Evolutionary conservation across 2,888 invertebrate genomes (phyloP).

Genomic region (Drosophila trichaetosa): DNA sequence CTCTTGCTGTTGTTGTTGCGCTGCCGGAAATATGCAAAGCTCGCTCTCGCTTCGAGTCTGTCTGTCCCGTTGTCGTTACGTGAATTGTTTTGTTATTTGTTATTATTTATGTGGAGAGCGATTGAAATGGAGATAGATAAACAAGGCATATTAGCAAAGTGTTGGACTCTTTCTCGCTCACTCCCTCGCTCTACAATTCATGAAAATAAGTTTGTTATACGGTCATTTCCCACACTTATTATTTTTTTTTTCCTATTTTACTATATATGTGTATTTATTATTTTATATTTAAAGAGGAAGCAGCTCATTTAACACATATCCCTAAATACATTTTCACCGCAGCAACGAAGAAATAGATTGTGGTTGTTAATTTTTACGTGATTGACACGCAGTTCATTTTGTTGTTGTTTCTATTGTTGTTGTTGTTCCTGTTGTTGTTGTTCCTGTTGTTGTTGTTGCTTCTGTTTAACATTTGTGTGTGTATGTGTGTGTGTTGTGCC

Average conservation of each 20-base stretch:
- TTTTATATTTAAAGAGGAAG: constrained; percentile 70
- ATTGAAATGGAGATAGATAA: constrained; percentile 43
- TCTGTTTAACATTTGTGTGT: constrained; percentile 13
- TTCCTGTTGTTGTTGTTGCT: not conserved
- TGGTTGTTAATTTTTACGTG: constrained; percentile 29
- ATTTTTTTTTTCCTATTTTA: not conserved
- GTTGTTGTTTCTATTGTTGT: not conserved
- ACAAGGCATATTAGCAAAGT: constrained; percentile 47
- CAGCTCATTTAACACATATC: constrained; percentile 62
- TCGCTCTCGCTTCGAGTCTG: constrained; percentile 25
- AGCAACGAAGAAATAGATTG: constrained; percentile 19
- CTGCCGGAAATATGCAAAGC: constrained; percentile 77
- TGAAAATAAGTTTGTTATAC: constrained; percentile 7
- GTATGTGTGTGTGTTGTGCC: constrained; percentile 7
- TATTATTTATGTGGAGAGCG: constrained; percentile 47
- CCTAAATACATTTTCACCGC: constrained; percentile 38
- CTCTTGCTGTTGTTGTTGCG: constrained; percentile 22
- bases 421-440: not conserved
- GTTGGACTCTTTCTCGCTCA: constrained; percentile 10
- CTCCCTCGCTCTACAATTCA: constrained; percentile 8
- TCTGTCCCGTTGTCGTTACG: constrained; percentile 50
- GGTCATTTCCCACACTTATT: constrained; percentile 31
- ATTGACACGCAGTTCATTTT: constrained; percentile 46
- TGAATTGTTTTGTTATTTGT: constrained; percentile 67
- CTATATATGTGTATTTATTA: constrained; percentile 31